Conservation (phyloP, 1,140 invertebrate genomes). For the Apis dorsata region DNA sequence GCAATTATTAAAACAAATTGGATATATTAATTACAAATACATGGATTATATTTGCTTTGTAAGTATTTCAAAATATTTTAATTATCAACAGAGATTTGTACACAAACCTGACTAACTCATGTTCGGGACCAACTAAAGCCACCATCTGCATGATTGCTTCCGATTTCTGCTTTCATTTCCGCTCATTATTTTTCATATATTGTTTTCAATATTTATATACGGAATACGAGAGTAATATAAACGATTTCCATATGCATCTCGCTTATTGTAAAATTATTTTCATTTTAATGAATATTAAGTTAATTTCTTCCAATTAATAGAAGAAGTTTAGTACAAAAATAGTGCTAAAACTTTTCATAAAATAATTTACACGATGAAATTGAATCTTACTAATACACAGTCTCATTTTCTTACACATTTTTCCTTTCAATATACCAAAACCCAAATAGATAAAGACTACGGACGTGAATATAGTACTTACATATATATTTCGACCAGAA, state of each 20-base stretch:
- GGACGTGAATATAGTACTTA: not conserved
- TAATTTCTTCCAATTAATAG: not conserved
- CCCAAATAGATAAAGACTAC: not conserved
- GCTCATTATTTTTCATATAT: not conserved
- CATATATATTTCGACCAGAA: not conserved
- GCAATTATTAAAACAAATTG: not conserved
- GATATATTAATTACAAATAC: not conserved
- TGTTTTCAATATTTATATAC: not conserved
- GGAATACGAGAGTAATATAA: not conserved
- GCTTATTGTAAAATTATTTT: not conserved
- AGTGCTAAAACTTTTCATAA: not conserved
- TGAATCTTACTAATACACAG: not conserved
- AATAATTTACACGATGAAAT: not conserved
- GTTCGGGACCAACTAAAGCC: constrained; percentile 79
- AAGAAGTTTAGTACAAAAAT: not conserved
- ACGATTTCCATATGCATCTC: not conserved
- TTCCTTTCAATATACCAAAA: not conserved
- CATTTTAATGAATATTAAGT: too few relatives aligned
- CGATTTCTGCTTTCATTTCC: constrained; percentile 49
- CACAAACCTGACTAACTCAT: constrained; percentile 68
- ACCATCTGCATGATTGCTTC: constrained; percentile 67
- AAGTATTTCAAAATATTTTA: not conserved
- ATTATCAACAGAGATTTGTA: constrained; percentile 45
- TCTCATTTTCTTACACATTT: constrained; percentile 1
- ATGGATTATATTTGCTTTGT: not conserved